Conservation (phyloP, 2,113 vertebrate species). For the Etheostoma spectabile region DNA sequence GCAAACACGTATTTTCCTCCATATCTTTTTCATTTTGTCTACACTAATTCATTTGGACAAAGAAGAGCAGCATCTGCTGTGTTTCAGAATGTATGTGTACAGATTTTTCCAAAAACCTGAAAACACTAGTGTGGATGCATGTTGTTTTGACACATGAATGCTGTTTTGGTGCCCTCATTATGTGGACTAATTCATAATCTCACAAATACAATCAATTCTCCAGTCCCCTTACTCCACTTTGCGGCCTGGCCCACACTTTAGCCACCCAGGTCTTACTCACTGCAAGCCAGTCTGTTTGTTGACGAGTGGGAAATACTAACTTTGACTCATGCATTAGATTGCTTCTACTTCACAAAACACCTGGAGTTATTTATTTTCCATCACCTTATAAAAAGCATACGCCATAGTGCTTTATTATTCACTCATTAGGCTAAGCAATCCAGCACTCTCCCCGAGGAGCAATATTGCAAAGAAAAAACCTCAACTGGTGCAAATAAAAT, state of each 20-base stretch:
- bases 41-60: not conserved
- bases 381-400: conserved; percentile 66
- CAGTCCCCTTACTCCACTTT: conserved; percentile 36
- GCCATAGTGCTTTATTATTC: conserved; percentile 48
- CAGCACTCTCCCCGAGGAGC: conserved; percentile 48
- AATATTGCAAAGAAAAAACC: conserved; percentile 49
- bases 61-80: not conserved
- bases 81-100: not conserved
- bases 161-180: not conserved
- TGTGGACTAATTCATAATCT: conserved; percentile 8
- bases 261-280: conserved; percentile 36
- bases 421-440: conserved; percentile 56
- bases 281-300: conserved; percentile 30
- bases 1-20: not conserved
- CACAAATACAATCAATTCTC: conserved; percentile 33
- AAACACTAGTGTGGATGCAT: not conserved
- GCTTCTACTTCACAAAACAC: conserved; percentile 63
- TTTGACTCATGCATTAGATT: conserved; percentile 60
- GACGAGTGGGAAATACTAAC: conserved; percentile 51
- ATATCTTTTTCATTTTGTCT: not conserved
- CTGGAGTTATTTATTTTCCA: conserved; percentile 60
- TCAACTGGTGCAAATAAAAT: conserved; percentile 68
- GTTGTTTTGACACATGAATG: conserved; percentile 13
- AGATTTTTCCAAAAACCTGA: not conserved
- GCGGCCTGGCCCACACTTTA: conserved; percentile 48